Evolutionary conservation across 2,113 vertebrate species (phyloP).

Genomic region (Sinocyclocheilus rhinocerous): DNA sequence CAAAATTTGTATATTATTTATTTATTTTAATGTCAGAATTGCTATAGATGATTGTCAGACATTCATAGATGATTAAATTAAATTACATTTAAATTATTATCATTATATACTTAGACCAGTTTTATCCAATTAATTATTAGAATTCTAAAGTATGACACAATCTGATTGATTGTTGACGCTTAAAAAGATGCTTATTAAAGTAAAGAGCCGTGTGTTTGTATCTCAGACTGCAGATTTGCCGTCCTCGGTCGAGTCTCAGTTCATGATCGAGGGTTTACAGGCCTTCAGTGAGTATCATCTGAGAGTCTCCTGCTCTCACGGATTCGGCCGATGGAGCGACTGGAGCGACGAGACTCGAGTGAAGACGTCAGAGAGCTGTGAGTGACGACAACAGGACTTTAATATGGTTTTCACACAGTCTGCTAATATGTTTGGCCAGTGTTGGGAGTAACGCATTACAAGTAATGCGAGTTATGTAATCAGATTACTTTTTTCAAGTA

Average conservation of each 20-base stretch:
- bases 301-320: conserved; percentile 34
- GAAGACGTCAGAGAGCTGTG: conserved; percentile 52
- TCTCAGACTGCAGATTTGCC: background rate
- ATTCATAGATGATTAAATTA: no score
- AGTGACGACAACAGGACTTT: background rate
- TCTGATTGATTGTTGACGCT: background rate
- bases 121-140: no score
- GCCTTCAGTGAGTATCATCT: conserved; percentile 48
- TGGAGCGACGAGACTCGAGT: conserved; percentile 32
- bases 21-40: no score
- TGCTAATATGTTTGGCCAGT: background rate
- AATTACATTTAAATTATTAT: no score
- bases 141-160: no score
- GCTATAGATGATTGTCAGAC: no score
- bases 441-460: no score
- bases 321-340: conserved; percentile 33
- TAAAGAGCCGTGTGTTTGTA: background rate
- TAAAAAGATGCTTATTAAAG: no score
- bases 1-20: no score
- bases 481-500: no score
- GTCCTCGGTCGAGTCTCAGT: background rate
- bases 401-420: background rate
- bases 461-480: no score
- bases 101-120: no score
- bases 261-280: conserved; percentile 48